Conservation (phyloP, 2,797 vertebrate species). For the Perodicticus potto region DNA sequence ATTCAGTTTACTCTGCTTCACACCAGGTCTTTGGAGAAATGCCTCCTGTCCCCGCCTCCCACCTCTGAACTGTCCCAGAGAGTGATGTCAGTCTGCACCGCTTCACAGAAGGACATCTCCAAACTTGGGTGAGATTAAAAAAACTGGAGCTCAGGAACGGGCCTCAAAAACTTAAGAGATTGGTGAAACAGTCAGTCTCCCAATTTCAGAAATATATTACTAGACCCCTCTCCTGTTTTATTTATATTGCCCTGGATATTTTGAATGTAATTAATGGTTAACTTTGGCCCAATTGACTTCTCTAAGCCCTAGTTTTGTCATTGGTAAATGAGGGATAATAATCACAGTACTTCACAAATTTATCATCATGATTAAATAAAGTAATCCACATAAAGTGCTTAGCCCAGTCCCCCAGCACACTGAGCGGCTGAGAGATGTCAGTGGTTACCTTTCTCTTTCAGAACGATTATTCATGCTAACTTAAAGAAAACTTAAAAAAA, state of each 20-base stretch:
- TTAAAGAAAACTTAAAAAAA: neutral
- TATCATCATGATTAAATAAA: constrained; percentile 25
- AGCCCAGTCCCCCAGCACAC: neutral
- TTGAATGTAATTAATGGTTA: constrained; percentile 58
- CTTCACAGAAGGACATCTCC: neutral
- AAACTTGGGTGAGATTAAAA: neutral
- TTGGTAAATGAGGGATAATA: neutral
- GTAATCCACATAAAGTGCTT: neutral
- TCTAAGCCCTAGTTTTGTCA: constrained; percentile 2
- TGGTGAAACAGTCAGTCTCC: neutral
- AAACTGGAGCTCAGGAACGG: neutral
- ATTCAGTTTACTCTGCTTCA: constrained; percentile 7
- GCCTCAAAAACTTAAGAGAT: neutral
- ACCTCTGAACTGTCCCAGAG: neutral
- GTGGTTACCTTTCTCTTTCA: neutral
- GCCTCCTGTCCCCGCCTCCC: neutral
- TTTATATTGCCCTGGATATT: constrained; percentile 26
- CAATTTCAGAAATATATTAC: neutral
- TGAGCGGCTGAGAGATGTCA: neutral
- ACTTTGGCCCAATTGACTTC: constrained; percentile 55
- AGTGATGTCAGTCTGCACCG: neutral
- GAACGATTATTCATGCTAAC: neutral
- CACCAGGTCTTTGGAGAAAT: neutral
- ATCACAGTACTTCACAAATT: neutral
- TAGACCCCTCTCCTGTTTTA: neutral